Evolutionary conservation across 2,888 invertebrate genomes (phyloP), one percentile per base, ranked within the genome.

Genomic region (Amblyjoppa proteus): DNA sequence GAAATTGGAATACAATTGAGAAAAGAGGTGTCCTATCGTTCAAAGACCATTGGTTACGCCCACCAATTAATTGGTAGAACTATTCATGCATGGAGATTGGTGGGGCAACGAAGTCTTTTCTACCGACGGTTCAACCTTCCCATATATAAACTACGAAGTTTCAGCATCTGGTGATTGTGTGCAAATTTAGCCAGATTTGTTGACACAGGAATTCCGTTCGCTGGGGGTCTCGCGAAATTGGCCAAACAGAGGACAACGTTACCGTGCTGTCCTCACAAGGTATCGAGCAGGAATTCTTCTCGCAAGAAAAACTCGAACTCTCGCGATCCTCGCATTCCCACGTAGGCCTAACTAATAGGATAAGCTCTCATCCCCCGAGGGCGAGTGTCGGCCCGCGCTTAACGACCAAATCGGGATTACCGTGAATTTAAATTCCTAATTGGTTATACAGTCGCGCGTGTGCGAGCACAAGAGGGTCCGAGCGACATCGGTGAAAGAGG

Each of bases 391-490:
- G 61, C 11, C 41, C 78, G 75, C 74, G 86, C 83, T 88, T 87
- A 90, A 91, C 88, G 89, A 88, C 90, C 90, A 92, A 90, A 92
- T 90, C 89, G 88, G 90, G 90, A 89, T 84, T 89, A 87, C 85
- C 87, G 86, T 87, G 90, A 90, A 91, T 89, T 89, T 89, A 90
- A 90, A 92, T 91, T 92, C 91, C 89, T 91, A 92, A 92, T 92
- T 91, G 90, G 89, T 89, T 82, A 71, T 80, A 86, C 81, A 45
- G 81, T 73, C 38, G 64, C 68, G 80, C 68, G 80, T 80, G 70
- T 38, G 82, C 56, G 78, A 79, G 75, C 84, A 84, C 74, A 38
- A 49, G 38, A 20, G 53, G 70, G 34, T 64, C 31, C 31, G 64
- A 56, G 11, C 25, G 53, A 34, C 64, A 16, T 31, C 58, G 70